phyloP scores from a whole-genome alignment of 2,797 vertebrate genomes.

The Enteromius paludinosus region DNA sequence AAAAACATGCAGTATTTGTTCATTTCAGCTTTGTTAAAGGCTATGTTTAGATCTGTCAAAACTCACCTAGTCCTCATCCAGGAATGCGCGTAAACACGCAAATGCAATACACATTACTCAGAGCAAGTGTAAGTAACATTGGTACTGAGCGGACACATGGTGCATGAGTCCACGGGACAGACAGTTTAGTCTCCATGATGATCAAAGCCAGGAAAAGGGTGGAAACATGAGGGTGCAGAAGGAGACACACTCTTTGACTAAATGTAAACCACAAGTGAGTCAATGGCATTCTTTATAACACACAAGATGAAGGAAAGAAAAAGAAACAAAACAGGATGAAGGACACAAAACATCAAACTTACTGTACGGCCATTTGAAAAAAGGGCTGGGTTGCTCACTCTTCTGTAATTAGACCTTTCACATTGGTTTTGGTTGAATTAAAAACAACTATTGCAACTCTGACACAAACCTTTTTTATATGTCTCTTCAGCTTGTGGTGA shows the following conservation, averaged over 20 bases:
- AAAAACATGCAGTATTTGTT: not conserved
- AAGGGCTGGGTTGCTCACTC: constrained; percentile 74
- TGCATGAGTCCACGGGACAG: constrained; percentile 20
- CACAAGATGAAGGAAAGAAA: constrained; percentile 73
- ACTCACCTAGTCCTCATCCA: not conserved
- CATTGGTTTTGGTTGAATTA: constrained; percentile 79
- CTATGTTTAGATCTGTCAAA: not conserved
- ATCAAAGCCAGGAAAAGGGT: constrained; percentile 44
- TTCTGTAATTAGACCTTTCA: constrained; percentile 81
- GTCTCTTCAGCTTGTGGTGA: constrained; percentile 80
- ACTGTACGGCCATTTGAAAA: constrained; percentile 78
- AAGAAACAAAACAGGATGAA: constrained; percentile 75
- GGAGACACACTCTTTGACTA: constrained; percentile 61
- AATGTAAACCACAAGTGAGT: constrained; percentile 71
- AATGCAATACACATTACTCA: not conserved
- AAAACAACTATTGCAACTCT: constrained; percentile 79
- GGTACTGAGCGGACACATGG: constrained; percentile 7
- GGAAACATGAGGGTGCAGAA: constrained; percentile 39
- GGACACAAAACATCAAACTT: constrained; percentile 77
- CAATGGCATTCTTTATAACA: constrained; percentile 74
- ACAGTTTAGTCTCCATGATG: constrained; percentile 34
- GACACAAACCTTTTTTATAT: constrained; percentile 77
- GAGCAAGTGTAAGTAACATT: constrained; percentile 4
- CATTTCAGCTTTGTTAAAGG: not conserved
- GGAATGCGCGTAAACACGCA: not conserved